Evolutionary conservation across 2,888 invertebrate species (phyloP).

Genomic region (Dendrolimus pini): DNA sequence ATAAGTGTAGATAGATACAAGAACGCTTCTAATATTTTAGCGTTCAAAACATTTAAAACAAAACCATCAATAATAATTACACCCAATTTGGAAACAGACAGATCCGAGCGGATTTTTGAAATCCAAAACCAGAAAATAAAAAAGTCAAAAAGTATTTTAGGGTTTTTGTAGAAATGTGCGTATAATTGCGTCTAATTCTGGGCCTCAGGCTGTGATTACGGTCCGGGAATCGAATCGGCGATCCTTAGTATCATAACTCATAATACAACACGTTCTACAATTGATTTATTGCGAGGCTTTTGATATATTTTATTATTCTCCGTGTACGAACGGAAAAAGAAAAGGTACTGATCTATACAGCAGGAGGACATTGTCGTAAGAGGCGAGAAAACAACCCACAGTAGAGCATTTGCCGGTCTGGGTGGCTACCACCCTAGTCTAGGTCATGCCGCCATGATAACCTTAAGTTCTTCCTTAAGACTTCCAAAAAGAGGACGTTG

Average conservation of each 20-base stretch:
- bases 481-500: too few relatives aligned
- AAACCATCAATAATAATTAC: conserved; percentile 1
- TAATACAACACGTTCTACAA: neutral
- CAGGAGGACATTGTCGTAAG: neutral
- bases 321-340: neutral
- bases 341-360: neutral
- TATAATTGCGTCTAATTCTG: conserved; percentile 50
- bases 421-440: neutral
- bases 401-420: neutral
- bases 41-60: conserved; percentile 12
- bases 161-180: conserved; percentile 32
- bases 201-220: conserved; percentile 38
- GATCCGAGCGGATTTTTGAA: neutral
- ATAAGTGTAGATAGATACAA: too few relatives aligned
- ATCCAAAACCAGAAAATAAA: neutral
- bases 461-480: too few relatives aligned
- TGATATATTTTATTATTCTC: neutral
- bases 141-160: neutral
- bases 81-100: neutral
- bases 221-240: conserved; percentile 29
- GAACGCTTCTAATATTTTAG: too few relatives aligned
- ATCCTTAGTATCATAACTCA: conserved; percentile 21
- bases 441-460: neutral
- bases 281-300: neutral
- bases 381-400: neutral